These are phyloP conservation scores for Asobara japonica DNA, from an alignment of 1,140 invertebrate species.

Conservation along the genomic window DNA sequence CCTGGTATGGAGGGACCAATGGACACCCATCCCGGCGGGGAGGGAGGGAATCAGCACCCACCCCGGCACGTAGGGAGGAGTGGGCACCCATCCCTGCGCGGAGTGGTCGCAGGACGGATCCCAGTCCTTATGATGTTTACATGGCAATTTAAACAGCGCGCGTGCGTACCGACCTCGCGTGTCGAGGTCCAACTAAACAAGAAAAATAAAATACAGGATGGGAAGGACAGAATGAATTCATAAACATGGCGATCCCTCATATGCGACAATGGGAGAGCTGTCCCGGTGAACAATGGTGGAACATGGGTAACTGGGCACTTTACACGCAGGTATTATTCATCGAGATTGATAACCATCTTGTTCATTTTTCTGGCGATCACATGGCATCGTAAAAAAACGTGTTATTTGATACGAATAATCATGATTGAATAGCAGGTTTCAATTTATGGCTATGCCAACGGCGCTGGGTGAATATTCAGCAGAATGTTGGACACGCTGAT, in stretches of 20 bases:
- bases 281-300: slow-evolving; percentile 44
- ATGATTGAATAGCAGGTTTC: no score
- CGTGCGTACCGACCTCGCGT: slow-evolving; percentile 30
- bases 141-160: slow-evolving; percentile 15
- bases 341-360: slow-evolving; percentile 43
- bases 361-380: slow-evolving; percentile 39
- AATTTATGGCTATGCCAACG: no score
- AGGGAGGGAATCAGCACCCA: no score
- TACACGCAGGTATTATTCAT: slow-evolving; percentile 49
- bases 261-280: slow-evolving; percentile 46
- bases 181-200: not conserved
- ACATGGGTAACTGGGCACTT: slow-evolving; percentile 39
- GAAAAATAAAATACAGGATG: not conserved
- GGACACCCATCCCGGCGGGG: no score
- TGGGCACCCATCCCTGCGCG: no score
- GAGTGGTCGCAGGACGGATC: slow-evolving; percentile 23
- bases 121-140: slow-evolving; percentile 8
- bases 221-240: slow-evolving; percentile 29
- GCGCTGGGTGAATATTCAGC: no score
- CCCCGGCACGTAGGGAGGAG: no score
- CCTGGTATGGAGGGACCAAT: no score
- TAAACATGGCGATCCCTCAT: slow-evolving; percentile 46
- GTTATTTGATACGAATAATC: no score
- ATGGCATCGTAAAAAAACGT: no score
- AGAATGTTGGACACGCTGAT: no score